Evolutionary conservation across 1,140 invertebrate species (phyloP), one percentile per base, ranked within the genome.

Genomic region (Zelostemma sp.): DNA sequence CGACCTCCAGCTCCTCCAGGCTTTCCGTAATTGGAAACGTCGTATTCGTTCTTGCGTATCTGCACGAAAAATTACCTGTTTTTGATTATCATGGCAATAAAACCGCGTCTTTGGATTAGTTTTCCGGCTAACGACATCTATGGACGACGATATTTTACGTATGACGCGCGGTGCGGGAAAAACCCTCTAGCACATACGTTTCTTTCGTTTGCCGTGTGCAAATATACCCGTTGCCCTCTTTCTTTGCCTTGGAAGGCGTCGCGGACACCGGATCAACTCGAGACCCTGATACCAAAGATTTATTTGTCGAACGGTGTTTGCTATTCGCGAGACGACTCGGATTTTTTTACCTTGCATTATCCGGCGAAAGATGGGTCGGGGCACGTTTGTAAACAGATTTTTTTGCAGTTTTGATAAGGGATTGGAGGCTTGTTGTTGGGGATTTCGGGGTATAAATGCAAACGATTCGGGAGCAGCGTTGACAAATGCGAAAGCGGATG

Each of bases 281-380:
- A 8, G 38, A 49, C 40, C 49, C 50, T 33, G 31, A 18, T 18
- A 41, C 40, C 33, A 8, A 19, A 33, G 63, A 66, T 72, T 72
- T 72, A 64, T 72, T 67, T 67, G 55, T 57, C 55, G 64, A 21
- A 63, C 47, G 64, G 67, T 72, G 67, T 72, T 72, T 72, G 60
- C 68, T 51, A 63, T 63, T 67, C 56, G 50, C 46, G 48, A 35
- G 54, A 58, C 17, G 62, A 33, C 31, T 60, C 6, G 45, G 50
- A 64, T 72, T 72, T 66, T 57, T 54, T 9, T 12, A 1, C 43
- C n/a, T 17, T 46, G 12, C 19, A 16, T 38, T 54, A 49, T 65
- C 49, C 17, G 38, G 8, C 6, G 16, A 46, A 58, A 69, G 58
- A 50, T 48, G 56, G 46, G 64, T 65, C 56, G 57, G 56, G 53